phyloP scores from a whole-genome alignment of 2,888 invertebrate genomes.

The Oxycera nigricornis region DNA sequence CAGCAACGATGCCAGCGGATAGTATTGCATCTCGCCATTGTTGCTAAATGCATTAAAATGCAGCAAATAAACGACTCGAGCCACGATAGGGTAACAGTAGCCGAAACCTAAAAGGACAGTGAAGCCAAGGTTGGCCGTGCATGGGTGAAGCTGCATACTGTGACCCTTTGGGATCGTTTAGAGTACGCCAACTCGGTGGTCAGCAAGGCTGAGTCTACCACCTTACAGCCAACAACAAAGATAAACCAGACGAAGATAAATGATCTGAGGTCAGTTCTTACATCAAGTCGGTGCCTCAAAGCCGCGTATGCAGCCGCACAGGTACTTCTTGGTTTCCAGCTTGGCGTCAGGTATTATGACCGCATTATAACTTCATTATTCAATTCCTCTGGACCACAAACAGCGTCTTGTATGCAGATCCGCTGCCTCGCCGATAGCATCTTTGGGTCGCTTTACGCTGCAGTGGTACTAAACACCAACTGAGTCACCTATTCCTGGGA shows the following conservation, averaged over 20 bases:
- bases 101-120: conserved; percentile 8
- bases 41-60: not conserved
- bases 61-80: too few species aligned
- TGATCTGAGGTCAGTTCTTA: conserved; percentile 21
- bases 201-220: not conserved
- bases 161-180: not conserved
- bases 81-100: not conserved
- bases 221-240: conserved; percentile 8
- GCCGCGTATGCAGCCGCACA: not conserved
- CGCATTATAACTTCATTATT: conserved; percentile 38
- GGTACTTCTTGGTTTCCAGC: conserved; percentile 19
- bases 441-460: not conserved
- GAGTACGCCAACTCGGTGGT: not conserved
- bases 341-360: conserved; percentile 18
- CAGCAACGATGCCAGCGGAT: not conserved
- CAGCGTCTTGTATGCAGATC: conserved; percentile 8
- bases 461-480: not conserved
- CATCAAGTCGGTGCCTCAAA: conserved; percentile 23
- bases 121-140: not conserved
- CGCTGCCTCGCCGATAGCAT: not conserved
- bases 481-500: too few species aligned
- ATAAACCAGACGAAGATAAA: conserved; percentile 33
- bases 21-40: conserved; percentile 7
- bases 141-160: not conserved
- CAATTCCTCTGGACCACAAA: conserved; percentile 23